These are phyloP conservation scores for Spondyliosoma cantharus DNA, from an alignment of 2,797 vertebrate species.

Conservation along the genomic window DNA sequence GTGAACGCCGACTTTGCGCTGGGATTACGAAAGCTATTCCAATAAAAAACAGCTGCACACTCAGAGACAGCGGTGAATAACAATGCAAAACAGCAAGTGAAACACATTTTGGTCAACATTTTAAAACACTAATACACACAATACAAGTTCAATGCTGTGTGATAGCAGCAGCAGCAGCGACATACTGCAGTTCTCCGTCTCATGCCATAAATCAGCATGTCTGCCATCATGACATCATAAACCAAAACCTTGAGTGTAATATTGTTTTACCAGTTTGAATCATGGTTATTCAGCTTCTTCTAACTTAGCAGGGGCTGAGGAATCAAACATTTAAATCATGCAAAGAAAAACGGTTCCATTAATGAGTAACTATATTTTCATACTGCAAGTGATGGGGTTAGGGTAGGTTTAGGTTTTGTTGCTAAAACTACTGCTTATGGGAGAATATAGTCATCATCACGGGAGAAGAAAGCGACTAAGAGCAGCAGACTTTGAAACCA, in stretches of 20 bases:
- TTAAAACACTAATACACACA: not conserved
- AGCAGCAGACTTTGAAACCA: too few species aligned
- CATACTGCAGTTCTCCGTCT: not conserved
- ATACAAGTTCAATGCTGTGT: not conserved
- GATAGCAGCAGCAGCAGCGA: not conserved
- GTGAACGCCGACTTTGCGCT: slow-evolving; percentile 32
- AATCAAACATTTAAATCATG: too few species aligned
- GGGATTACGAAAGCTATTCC: slow-evolving; percentile 19
- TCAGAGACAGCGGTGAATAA: slow-evolving; percentile 12
- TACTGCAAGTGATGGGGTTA: not conserved
- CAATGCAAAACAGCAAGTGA: slow-evolving; percentile 5
- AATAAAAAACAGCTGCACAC: slow-evolving; percentile 4
- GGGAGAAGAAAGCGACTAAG: too few species aligned
- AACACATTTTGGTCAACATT: not conserved
- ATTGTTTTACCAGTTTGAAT: not conserved
- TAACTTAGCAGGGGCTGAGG: too few species aligned
- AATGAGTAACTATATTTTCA: not conserved
- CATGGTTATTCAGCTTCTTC: too few species aligned
- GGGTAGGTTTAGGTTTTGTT: too few species aligned
- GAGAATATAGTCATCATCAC: too few species aligned
- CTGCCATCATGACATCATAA: not conserved
- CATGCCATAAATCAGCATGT: not conserved
- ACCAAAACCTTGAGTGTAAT: not conserved
- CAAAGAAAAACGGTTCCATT: not conserved
- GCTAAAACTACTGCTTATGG: too few species aligned